These are phyloP conservation scores for Dissostichus mawsoni DNA, from an alignment of 2,113 vertebrate genomes.

Conservation along the genomic window DNA sequence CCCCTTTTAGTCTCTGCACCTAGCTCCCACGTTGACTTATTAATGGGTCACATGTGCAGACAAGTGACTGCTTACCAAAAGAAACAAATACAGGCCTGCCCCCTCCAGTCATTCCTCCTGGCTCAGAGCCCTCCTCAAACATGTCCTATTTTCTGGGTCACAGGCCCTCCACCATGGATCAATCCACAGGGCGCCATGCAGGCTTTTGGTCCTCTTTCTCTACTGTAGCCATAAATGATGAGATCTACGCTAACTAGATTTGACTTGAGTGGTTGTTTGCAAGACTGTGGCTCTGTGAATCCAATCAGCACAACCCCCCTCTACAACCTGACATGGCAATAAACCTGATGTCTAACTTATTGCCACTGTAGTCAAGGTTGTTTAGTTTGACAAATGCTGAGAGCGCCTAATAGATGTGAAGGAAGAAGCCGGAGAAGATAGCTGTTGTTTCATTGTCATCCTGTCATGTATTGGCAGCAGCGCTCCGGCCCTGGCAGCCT, in stretches of 20 bases:
- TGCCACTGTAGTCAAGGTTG: constrained; percentile 20
- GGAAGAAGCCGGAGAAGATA: constrained; percentile 29
- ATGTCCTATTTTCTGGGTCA: constrained; percentile 44
- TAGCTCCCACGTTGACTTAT: constrained; percentile 75
- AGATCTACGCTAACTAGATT: background rate
- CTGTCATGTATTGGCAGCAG: constrained; percentile 57
- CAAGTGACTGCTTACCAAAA: constrained; percentile 56
- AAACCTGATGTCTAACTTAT: constrained; percentile 36
- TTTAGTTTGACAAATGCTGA: constrained; percentile 42
- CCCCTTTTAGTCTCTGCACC: constrained; percentile 16
- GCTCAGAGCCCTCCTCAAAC: constrained; percentile 36
- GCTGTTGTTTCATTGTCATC: constrained; percentile 61
- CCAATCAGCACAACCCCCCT: constrained; percentile 19
- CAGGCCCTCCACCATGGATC: constrained; percentile 12
- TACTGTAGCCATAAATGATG: constrained; percentile 11
- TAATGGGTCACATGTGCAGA: constrained; percentile 77
- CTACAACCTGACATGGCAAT: constrained; percentile 42
- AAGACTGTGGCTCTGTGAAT: background rate
- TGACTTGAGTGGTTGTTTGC: constrained; percentile 18
- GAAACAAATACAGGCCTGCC: constrained; percentile 54
- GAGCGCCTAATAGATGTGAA: constrained; percentile 38
- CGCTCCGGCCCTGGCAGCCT: constrained; percentile 16
- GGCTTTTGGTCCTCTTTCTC: constrained; percentile 16
- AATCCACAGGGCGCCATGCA: background rate
- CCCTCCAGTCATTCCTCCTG: constrained; percentile 10